Conservation (phyloP, 2,797 vertebrate species). For the Cynopterus sphinx region DNA sequence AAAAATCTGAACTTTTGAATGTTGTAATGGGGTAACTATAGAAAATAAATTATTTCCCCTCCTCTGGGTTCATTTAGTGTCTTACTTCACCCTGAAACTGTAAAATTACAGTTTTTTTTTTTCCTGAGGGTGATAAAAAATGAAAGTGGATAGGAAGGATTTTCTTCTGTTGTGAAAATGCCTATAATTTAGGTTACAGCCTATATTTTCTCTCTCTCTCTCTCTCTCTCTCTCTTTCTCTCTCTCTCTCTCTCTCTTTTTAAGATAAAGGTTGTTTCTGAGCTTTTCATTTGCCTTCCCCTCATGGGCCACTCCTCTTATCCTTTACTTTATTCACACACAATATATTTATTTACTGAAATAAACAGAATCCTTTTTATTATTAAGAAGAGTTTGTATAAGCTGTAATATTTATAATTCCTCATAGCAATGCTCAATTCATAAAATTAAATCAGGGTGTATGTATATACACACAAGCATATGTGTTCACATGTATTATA, state of each 20-base stretch:
- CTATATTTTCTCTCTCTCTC: background rate
- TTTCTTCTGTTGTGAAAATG: background rate
- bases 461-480: no score
- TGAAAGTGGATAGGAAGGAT: background rate
- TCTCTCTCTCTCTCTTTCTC: accelerated
- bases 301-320: background rate
- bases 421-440: background rate
- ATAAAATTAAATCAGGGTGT: background rate
- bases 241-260: background rate
- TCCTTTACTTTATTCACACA: background rate
- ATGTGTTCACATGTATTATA: no score
- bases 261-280: background rate
- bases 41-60: background rate
- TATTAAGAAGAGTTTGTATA: background rate
- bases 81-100: background rate
- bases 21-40: background rate
- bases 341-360: background rate
- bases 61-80: background rate
- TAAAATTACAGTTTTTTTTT: background rate
- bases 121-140: background rate
- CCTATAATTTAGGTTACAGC: background rate
- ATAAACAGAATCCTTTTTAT: background rate
- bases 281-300: background rate
- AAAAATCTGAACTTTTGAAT: background rate
- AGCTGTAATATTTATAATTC: background rate